These are phyloP conservation scores for Dermochelys coriacea DNA, from an alignment of 2,797 vertebrate species.

Conservation along the genomic window DNA sequence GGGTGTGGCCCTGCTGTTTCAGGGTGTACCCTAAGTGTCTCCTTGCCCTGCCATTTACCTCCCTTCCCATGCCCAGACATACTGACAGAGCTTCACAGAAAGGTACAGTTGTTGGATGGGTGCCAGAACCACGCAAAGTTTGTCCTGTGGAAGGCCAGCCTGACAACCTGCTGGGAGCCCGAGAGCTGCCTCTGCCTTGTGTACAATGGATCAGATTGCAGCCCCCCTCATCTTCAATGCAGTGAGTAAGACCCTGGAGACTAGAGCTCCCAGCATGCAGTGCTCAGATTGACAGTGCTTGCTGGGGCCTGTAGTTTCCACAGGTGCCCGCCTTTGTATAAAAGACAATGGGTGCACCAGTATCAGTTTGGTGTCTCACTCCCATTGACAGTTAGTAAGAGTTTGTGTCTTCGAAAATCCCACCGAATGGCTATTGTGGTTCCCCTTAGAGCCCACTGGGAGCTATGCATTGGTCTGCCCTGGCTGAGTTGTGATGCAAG, in stretches of 20 bases:
- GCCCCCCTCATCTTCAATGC: neutral
- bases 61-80: no score
- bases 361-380: neutral
- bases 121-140: no score
- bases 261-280: neutral
- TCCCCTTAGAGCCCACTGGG: neutral
- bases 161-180: constrained; percentile 20
- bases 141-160: neutral
- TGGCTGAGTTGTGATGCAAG: neutral
- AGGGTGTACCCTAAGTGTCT: no score
- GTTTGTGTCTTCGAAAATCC: neutral
- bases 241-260: neutral
- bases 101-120: no score
- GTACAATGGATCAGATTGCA: neutral
- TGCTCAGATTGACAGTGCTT: neutral
- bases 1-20: no score
- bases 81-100: no score
- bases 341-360: rapidly evolving
- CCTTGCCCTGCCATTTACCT: no score
- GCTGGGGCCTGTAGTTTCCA: neutral
- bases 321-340: neutral
- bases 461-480: neutral
- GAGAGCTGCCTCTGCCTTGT: neutral
- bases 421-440: neutral
- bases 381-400: neutral